phyloP scores from a whole-genome alignment of 1,140 invertebrate genomes.

The Nylanderia fulva region DNA sequence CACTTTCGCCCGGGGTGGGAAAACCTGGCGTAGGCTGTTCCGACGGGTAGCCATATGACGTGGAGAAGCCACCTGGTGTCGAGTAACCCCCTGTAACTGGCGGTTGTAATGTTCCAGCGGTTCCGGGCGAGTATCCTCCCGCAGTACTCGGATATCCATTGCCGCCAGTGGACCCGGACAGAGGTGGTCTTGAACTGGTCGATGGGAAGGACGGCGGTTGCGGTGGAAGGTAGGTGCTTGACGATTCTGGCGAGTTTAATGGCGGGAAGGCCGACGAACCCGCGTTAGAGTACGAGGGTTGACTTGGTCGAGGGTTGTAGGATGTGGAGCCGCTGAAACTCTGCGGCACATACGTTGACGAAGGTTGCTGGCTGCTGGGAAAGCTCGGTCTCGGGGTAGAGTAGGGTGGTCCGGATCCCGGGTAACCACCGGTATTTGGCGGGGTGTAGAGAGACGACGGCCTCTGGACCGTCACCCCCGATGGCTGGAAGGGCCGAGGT shows the following conservation, averaged over 20 bases:
- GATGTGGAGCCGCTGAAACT: constrained; percentile 58
- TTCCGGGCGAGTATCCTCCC: background rate
- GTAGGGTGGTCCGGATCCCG: constrained; percentile 61
- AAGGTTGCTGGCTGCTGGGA: constrained; percentile 50
- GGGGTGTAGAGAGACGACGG: constrained; percentile 73
- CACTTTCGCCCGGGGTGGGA: constrained; percentile 68
- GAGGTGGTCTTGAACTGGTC: constrained; percentile 62
- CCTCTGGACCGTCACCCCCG: constrained; percentile 74
- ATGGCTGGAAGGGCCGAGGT: constrained; percentile 88
- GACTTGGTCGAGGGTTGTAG: constrained; percentile 74
- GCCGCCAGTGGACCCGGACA: constrained; percentile 50
- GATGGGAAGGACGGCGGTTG: constrained; percentile 67
- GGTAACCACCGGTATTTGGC: constrained; percentile 67
- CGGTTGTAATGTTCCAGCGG: constrained; percentile 2
- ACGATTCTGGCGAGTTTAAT: constrained; percentile 64
- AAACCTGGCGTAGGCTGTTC: constrained; percentile 74
- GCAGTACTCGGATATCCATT: constrained; percentile 34
- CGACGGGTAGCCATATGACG: constrained; percentile 63
- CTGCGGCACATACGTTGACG: constrained; percentile 53
- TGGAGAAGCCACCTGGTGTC: constrained; percentile 39
- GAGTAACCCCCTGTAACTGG: constrained; percentile 3
- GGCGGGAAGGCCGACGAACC: constrained; percentile 75
- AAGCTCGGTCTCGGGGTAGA: constrained; percentile 68
- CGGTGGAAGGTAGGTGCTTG: constrained; percentile 81
- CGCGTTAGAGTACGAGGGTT: constrained; percentile 70